Percentiles rank a stretch among this genome's conserved stretches.
Conservation (phyloP, 2,888 invertebrate species). For the Nomada fucata region DNA sequence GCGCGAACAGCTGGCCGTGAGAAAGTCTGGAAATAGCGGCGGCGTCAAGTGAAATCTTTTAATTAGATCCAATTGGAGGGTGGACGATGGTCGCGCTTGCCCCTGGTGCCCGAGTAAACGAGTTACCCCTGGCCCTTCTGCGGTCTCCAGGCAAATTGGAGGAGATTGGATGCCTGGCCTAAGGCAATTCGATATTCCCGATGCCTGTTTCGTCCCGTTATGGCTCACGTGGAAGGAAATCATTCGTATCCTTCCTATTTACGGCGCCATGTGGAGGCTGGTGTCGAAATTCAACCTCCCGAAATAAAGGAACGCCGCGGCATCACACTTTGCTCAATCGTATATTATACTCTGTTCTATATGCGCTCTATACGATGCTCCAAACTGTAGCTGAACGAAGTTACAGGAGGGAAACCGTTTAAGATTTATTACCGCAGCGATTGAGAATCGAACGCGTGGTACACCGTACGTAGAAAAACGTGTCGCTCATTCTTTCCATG, state of each 20-base stretch:
- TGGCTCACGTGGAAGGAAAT: slow-evolving; percentile 38
- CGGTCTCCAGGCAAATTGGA: slow-evolving; percentile 73
- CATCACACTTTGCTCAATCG: slow-evolving; percentile 3
- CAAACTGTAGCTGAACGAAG: slow-evolving; percentile 9
- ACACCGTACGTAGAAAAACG: slow-evolving; percentile 4
- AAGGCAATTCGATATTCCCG: slow-evolving; percentile 47
- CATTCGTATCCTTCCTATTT: slow-evolving; percentile 45
- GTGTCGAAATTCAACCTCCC: slow-evolving; percentile 34
- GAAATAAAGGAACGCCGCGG: slow-evolving; percentile 1
- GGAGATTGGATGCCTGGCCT: slow-evolving; percentile 61
- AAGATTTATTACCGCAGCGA: slow-evolving; percentile 32
- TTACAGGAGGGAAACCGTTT: background rate
- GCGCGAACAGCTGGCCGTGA: slow-evolving; percentile 55
- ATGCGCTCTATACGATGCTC: too few relatives aligned
- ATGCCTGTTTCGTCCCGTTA: slow-evolving; percentile 20
- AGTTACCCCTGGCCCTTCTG: slow-evolving; percentile 45
- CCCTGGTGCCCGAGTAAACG: slow-evolving; percentile 65
- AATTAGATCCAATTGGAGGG: slow-evolving; percentile 64
- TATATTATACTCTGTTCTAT: slow-evolving; percentile 10
- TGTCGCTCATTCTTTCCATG: slow-evolving; percentile 44
- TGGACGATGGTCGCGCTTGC: slow-evolving; percentile 52
- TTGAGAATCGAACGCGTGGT: slow-evolving; percentile 6
- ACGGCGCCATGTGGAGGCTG: slow-evolving; percentile 6
- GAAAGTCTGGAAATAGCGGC: slow-evolving; percentile 57
- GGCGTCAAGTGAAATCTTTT: slow-evolving; percentile 67